Percentiles rank a stretch among this genome's conserved stretches.
Conservation (phyloP, 2,113 vertebrate genomes). For the Thamnophis sirtalis region DNA sequence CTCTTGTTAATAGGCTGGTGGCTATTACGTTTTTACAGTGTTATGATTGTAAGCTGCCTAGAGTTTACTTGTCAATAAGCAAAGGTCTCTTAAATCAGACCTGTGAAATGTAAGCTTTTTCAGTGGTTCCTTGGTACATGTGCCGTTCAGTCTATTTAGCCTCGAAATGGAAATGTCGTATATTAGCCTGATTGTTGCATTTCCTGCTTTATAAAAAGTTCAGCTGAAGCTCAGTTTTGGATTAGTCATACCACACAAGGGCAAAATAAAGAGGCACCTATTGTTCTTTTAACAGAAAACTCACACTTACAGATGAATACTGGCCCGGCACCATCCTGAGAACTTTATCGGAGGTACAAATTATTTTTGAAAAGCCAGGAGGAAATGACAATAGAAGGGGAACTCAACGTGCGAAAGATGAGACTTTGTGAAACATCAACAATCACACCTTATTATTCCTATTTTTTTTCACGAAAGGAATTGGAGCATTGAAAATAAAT, state of each 20-base stretch:
- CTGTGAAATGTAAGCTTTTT: background rate
- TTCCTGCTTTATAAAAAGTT: conserved; percentile 10
- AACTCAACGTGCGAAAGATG: background rate
- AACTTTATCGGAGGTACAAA: conserved; percentile 38
- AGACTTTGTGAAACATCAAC: conserved; percentile 4
- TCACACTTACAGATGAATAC: conserved; percentile 22
- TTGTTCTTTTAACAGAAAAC: conserved; percentile 23
- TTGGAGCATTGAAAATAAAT: background rate
- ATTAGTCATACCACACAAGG: background rate
- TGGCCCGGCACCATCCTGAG: conserved; percentile 35
- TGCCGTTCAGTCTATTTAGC: background rate
- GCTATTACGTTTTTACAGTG: background rate
- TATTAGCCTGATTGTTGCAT: background rate
- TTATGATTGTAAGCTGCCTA: background rate
- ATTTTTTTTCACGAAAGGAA: background rate
- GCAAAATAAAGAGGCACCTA: background rate
- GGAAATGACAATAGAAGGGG: conserved; percentile 46
- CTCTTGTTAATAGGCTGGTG: background rate
- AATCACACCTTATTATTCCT: background rate
- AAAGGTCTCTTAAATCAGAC: background rate
- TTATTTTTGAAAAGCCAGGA: conserved; percentile 21
- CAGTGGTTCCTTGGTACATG: background rate
- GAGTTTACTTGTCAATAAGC: background rate
- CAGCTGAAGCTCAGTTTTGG: conserved; percentile 17
- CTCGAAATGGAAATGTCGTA: background rate